phyloP scores from a whole-genome alignment of 1,140 invertebrate species.

The Megalonaias nervosa region DNA sequence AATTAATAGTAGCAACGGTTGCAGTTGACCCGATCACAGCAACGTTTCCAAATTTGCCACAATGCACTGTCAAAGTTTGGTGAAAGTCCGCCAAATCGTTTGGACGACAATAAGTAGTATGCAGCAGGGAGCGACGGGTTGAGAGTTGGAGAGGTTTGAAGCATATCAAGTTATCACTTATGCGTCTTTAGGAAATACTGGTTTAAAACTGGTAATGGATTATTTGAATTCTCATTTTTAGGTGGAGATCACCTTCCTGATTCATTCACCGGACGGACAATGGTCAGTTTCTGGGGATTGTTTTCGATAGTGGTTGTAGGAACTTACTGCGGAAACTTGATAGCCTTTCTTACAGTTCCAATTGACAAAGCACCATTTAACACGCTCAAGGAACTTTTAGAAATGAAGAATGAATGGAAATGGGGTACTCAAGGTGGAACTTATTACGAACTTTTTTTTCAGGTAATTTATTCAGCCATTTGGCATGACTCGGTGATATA shows the following conservation, averaged over 20 bases:
- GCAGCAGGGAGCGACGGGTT: too few species aligned
- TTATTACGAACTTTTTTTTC: slow-evolving; percentile 3
- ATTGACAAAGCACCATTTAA: slow-evolving; percentile 45
- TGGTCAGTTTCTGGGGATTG: slow-evolving; percentile 94
- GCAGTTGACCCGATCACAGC: too few species aligned
- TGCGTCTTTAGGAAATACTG: too few species aligned
- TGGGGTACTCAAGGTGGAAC: slow-evolving; percentile 37
- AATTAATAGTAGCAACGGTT: too few species aligned
- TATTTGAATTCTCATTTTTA: slow-evolving; percentile 1
- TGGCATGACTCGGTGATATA: too few species aligned
- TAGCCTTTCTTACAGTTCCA: slow-evolving; percentile 91
- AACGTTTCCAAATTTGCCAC: too few species aligned
- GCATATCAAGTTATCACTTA: too few species aligned
- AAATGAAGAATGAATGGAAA: slow-evolving; percentile 29
- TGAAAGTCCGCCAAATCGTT: too few species aligned
- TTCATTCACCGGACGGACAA: slow-evolving; percentile 50
- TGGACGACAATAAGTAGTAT: too few species aligned
- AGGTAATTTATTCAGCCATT: slow-evolving; percentile 9
- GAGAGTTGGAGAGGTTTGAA: too few species aligned
- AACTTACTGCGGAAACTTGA: slow-evolving; percentile 91
- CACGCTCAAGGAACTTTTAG: slow-evolving; percentile 37
- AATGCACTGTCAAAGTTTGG: too few species aligned
- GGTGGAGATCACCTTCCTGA: slow-evolving; percentile 37
- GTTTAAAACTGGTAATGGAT: too few species aligned
- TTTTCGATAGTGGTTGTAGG: slow-evolving; percentile 89